Conservation (phyloP, 2,888 invertebrate species). For the Hypsopygia costalis region DNA sequence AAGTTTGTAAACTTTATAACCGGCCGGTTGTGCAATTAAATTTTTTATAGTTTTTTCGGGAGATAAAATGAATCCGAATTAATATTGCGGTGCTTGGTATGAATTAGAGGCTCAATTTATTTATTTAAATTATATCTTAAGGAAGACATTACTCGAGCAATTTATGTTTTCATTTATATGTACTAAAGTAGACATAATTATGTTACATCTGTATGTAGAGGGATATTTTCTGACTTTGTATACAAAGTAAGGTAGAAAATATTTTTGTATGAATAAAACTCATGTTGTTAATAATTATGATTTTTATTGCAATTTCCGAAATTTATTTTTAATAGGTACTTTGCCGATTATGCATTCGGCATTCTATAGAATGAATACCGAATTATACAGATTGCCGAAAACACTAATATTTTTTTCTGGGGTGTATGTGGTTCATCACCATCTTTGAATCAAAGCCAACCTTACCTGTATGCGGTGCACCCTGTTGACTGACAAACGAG, state of each 20-base stretch:
- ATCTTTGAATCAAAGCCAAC: too few species aligned
- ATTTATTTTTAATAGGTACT: too few species aligned
- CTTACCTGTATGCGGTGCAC: too few species aligned
- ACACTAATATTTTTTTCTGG: too few species aligned
- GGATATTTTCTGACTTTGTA: slow-evolving; percentile 43
- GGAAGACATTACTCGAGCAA: slow-evolving; percentile 1
- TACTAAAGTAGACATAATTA: background rate
- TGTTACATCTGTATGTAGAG: slow-evolving; percentile 32
- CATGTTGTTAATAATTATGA: slow-evolving; percentile 12
- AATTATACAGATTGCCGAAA: too few species aligned
- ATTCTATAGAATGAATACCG: too few species aligned
- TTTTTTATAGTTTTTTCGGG: slow-evolving; percentile 37
- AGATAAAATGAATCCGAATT: slow-evolving; percentile 33
- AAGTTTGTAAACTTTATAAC: slow-evolving; percentile 49
- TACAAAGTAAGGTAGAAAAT: slow-evolving; percentile 37
- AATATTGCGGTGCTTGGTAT: slow-evolving; percentile 50
- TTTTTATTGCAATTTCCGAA: too few species aligned
- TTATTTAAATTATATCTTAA: slow-evolving; percentile 30
- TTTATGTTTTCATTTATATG: background rate
- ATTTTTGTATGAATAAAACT: slow-evolving; percentile 35
- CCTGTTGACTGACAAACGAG: too few species aligned
- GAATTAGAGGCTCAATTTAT: slow-evolving; percentile 53
- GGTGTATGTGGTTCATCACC: too few species aligned
- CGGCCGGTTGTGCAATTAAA: slow-evolving; percentile 78
- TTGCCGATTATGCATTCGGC: too few species aligned